These are phyloP conservation scores for Drosophila pseudotakahashii DNA, from an alignment of 2,888 invertebrate genomes.

Conservation along the genomic window DNA sequence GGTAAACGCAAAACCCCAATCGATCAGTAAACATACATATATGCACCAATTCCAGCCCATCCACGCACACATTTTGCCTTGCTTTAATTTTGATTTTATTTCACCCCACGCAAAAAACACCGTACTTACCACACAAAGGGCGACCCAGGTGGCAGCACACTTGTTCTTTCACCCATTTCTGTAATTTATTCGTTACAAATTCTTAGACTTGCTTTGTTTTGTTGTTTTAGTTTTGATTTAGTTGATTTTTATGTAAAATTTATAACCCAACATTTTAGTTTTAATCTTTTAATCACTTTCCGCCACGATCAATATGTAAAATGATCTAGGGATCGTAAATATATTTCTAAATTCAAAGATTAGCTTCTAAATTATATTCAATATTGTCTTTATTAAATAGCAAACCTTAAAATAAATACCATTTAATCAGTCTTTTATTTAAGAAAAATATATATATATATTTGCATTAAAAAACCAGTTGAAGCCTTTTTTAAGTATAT, in stretches of 20 bases:
- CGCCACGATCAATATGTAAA: not conserved
- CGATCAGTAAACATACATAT: slow-evolving; percentile 32
- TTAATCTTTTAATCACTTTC: not conserved
- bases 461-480: no score
- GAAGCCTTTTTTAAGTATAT: not conserved
- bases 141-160: slow-evolving; percentile 59
- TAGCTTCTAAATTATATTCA: no score
- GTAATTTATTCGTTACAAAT: not conserved
- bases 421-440: no score
- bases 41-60: not conserved
- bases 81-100: slow-evolving; percentile 8
- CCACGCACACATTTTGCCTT: slow-evolving; percentile 10
- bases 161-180: slow-evolving; percentile 22
- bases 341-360: not conserved
- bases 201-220: slow-evolving; percentile 13
- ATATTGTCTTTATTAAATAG: no score
- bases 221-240: slow-evolving; percentile 7
- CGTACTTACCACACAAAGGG: slow-evolving; percentile 29
- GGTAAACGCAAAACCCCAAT: slow-evolving; percentile 65
- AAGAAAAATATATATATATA: no score
- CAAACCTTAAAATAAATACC: no score
- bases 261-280: not conserved
- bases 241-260: not conserved
- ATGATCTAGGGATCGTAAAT: not conserved
- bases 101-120: slow-evolving; percentile 25